Base-by-base conservation (phyloP, 2,113 vertebrate species). In the Theristicus caerulescens region DNA sequence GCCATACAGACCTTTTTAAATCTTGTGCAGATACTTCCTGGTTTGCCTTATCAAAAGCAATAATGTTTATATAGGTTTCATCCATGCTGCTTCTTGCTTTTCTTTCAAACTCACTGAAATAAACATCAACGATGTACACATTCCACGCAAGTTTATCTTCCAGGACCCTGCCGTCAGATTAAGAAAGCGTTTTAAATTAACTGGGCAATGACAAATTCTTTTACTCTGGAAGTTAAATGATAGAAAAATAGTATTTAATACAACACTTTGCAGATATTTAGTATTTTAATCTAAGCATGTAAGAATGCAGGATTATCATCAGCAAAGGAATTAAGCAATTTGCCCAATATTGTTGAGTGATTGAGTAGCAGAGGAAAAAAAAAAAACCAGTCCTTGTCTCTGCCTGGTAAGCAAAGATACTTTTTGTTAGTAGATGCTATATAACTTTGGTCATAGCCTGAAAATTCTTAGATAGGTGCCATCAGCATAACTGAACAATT, bases 1-100 rank as follows among this genome's bases (percentile, higher is more conserved):
- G 44, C 38, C 49, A 7, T 42, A 95, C 98, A 93, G 92, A 98
- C 98, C 96, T 92, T 92, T 82, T 91, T 8, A 98, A 96, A 6
- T 96, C 86, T 36, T 93, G 62, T 40, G 96, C 91, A 46, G 96
- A 4, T 67, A 98, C 27, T 14, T 96, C 81, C 11, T 77, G 27
- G 2, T 31, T 57, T 58, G 19, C 77, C 31, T 77, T 32, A 27
- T 98, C 92, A 15, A 86, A 34, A 52, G 93, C 93, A 22, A 93
- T 57, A 44, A 98, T 96, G 83, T 94, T 73, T 44, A 98, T 7
- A 24, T 89, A 47, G 9, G 98, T 98, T 87, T 44, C 85, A 13
- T 47, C 38, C 5, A 20, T 72, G 13, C 34, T 92, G 47, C 93
- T 94, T 81, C 59, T 80, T 27, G 71, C 26, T 71, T 94, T 82